Conservation (phyloP, 1,140 invertebrate genomes). For the Pemphigus obesinymphae region DNA sequence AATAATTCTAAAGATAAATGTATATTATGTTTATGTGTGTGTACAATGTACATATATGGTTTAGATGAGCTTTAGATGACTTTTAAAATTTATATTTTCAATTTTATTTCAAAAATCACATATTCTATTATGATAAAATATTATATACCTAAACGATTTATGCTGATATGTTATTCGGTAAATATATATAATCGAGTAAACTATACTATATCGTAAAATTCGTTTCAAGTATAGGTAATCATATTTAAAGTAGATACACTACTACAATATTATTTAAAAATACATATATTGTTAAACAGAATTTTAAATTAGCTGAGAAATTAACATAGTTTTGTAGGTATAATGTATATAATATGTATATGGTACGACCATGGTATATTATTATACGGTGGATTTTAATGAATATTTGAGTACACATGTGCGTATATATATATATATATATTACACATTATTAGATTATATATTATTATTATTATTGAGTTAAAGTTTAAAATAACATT, state of each 20-base stretch:
- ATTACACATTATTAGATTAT: background rate
- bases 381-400: background rate
- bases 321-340: background rate
- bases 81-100: background rate
- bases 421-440: background rate
- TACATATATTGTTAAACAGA: constrained; percentile 1
- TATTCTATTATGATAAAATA: background rate
- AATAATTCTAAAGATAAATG: constrained; percentile 31
- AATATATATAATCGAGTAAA: no score
- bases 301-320: background rate
- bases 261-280: background rate
- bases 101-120: background rate
- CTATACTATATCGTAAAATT: no score
- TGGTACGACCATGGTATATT: no score
- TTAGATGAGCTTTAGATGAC: background rate
- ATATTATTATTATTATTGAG: background rate
- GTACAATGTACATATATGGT: no score
- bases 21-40: background rate
- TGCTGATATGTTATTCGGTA: background rate
- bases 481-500: background rate
- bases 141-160: background rate
- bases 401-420: background rate
- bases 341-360: background rate
- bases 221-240: no score
- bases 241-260: background rate